Evolutionary conservation across 2,113 vertebrate species (phyloP).

Genomic region (Physeter macrocephalus): DNA sequence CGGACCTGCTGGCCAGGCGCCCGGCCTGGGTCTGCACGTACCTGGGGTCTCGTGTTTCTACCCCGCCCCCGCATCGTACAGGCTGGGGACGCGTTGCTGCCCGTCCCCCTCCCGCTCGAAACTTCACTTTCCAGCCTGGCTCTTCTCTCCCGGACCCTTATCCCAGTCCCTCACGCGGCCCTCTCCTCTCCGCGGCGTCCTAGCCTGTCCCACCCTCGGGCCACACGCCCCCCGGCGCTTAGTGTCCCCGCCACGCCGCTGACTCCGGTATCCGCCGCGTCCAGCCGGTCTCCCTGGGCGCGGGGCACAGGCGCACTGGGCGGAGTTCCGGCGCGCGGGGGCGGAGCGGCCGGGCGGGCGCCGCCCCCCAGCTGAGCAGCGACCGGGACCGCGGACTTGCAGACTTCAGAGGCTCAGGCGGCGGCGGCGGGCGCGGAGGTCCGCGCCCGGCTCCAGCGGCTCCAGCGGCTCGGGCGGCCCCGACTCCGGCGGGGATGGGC

Average conservation of each 20-base stretch:
- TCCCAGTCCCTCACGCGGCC: fast-evolving
- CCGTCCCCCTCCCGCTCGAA: neutral
- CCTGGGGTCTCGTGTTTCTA: neutral
- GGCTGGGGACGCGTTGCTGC: neutral
- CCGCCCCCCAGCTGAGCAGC: slow-evolving; percentile 50
- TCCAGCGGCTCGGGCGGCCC: neutral
- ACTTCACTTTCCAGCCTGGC: neutral
- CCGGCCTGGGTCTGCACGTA: neutral
- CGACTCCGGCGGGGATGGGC: slow-evolving; percentile 55
- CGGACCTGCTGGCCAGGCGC: neutral
- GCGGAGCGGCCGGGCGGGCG: neutral
- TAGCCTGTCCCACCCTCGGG: neutral
- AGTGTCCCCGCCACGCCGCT: neutral
- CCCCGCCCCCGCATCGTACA: neutral
- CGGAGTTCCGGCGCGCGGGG: neutral
- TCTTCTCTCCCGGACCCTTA: neutral
- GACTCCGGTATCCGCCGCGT: too few relatives aligned
- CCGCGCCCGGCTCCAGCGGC: neutral
- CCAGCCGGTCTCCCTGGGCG: too few relatives aligned
- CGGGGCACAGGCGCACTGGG: neutral
- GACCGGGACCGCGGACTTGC: neutral
- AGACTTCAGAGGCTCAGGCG: neutral
- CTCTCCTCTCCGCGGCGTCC: too few relatives aligned
- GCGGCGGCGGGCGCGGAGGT: neutral
- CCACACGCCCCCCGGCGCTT: neutral